Percentiles rank a stretch among this genome's conserved stretches.
phyloP scores from a whole-genome alignment of 2,113 vertebrate species.

The Leucoraja erinaceus region DNA sequence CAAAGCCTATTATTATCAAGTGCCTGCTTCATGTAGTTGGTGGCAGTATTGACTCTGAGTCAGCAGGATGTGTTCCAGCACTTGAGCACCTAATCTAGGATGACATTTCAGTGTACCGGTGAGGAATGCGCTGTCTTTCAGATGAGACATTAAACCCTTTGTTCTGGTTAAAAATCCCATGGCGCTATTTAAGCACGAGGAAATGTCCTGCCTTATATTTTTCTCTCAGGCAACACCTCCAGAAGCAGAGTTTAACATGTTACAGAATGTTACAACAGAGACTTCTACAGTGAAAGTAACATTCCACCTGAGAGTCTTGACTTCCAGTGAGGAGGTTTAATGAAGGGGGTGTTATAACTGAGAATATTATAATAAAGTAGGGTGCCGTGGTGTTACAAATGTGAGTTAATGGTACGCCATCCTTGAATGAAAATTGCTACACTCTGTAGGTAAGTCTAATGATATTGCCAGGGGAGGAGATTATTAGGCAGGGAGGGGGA shows the following conservation, averaged over 20 bases:
- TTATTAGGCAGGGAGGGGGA: no score
- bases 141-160: slow-evolving; percentile 1
- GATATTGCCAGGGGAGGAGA: no score
- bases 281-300: not conserved
- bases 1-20: not conserved
- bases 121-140: not conserved
- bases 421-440: not conserved
- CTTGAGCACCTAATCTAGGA: not conserved
- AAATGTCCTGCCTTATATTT: not conserved
- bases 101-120: not conserved
- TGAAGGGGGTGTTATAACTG: not conserved
- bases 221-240: not conserved
- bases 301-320: not conserved
- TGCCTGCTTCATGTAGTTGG: not conserved
- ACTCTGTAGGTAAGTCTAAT: not conserved
- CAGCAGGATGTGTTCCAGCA: not conserved
- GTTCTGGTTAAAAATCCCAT: slow-evolving; percentile 18
- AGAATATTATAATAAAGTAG: not conserved
- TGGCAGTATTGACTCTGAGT: not conserved
- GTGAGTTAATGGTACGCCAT: not conserved
- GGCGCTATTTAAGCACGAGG: not conserved
- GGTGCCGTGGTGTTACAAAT: not conserved
- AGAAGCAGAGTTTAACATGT: not conserved
- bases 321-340: no score
- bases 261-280: not conserved